Percentiles rank a stretch among this genome's conserved stretches.
Evolutionary conservation across 37 sponge, comb jelly and placozoan species (phyloP).

Genomic region (Beroe ovata): DNA sequence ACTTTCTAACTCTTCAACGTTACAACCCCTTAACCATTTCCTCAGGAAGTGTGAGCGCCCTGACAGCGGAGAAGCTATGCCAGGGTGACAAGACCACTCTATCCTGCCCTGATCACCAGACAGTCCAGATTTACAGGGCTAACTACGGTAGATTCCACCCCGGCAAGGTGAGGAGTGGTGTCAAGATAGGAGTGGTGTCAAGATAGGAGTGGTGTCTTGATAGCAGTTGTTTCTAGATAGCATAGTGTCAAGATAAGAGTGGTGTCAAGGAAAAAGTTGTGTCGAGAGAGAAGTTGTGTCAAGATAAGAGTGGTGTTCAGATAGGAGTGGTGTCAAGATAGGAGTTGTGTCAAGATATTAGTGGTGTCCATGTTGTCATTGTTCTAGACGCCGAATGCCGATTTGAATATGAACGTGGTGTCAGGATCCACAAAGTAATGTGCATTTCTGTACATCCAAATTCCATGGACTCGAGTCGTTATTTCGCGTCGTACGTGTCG

Average conservation of each 20-base stretch:
- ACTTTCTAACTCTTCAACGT: neutral
- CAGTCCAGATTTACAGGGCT: slow-evolving; percentile 25
- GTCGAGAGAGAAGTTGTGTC: too few species aligned
- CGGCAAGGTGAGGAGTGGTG: slow-evolving; percentile 6
- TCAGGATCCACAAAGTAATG: too few species aligned
- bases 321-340: too few species aligned
- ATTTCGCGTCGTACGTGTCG: too few species aligned
- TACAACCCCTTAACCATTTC: neutral
- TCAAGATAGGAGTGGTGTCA: neutral
- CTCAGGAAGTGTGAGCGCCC: neutral
- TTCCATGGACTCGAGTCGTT: too few species aligned
- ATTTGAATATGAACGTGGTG: too few species aligned
- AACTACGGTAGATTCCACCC: slow-evolving; percentile 37
- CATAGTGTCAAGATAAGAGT: neutral
- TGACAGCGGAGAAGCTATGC: slow-evolving; percentile 15
- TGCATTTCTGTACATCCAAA: too few species aligned
- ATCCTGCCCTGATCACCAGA: neutral
- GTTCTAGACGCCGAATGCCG: too few species aligned
- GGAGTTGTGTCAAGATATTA: too few species aligned
- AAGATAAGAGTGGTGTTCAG: too few species aligned
- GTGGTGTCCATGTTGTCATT: too few species aligned
- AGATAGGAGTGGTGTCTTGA: neutral
- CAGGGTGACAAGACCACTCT: slow-evolving; percentile 49
- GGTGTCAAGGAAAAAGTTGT: too few species aligned
- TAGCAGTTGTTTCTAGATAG: neutral